Evolutionary conservation across 2,888 invertebrate genomes (phyloP), one percentile per base, ranked within the genome.

Genomic region (Orgyia antiqua): DNA sequence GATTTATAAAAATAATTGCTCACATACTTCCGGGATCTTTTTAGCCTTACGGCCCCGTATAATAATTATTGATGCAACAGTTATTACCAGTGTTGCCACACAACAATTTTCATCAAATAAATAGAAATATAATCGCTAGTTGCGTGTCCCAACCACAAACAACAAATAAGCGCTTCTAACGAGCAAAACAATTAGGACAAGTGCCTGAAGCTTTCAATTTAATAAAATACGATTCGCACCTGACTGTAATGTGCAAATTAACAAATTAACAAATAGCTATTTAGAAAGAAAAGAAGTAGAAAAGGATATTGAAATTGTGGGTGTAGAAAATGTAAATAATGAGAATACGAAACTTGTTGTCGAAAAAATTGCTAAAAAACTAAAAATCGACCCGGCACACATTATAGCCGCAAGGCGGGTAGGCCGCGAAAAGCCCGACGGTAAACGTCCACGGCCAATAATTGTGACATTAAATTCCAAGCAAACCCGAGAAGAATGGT

Each of bases 111-210:
- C n/a, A n/a, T 8, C 4, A 10, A 28, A 24, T 9, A 5, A 23
- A 7, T 10, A 20, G 1, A 2, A 2, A 17, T 11, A 21, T 4
- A 24, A 24, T 13, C 20, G 30, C 35, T 12, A 7, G 7, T 13
- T 31, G 19, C 21, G 7, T 7, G 10, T 24, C 27, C 21, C 9
- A 10, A 10, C 10, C 13, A n/a, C 2, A 15, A 21, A 21, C 15
- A 27, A 15, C 20, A 28, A 31, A 31, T 27, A 27, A 23, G 29
- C 17, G 29, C 4, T 29, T 27, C 50, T 51, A 54, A 51, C 47
- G 51, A 51, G 51, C 39, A 1, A 36, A 30, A 50, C 47, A 51
- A 51, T 51, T 51, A 51, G 37, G 35, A 20, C 9, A 12, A 33
- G 37, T 38, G 29, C 21, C 24, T 24, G 4, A 20, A 13, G 10